These are phyloP conservation scores for Danaus plexippus DNA, from an alignment of 1,140 invertebrate species.

Conservation along the genomic window DNA sequence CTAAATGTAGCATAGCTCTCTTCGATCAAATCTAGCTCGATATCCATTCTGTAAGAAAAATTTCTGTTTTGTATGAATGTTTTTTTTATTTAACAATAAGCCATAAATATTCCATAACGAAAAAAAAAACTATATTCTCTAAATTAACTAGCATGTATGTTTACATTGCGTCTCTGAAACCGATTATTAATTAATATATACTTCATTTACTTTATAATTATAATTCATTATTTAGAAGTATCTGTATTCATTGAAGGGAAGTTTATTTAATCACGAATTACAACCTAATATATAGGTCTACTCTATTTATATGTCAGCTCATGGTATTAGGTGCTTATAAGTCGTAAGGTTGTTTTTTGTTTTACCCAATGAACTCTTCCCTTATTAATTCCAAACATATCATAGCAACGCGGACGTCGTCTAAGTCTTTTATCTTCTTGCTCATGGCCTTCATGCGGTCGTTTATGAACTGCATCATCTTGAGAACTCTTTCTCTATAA, in stretches of 20 bases:
- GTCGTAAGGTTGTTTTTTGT: not conserved
- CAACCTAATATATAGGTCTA: too few species aligned
- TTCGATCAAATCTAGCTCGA: constrained; percentile 81
- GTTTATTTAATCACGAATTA: too few species aligned
- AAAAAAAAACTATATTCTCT: too few species aligned
- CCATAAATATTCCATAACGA: not conserved
- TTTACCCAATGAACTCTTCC: constrained; percentile 78
- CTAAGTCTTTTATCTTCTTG: constrained; percentile 79
- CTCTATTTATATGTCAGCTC: too few species aligned
- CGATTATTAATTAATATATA: too few species aligned
- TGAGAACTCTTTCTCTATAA: constrained; percentile 76
- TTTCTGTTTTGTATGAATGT: not conserved
- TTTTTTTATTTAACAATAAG: too few species aligned
- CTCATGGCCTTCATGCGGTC: constrained; percentile 77
- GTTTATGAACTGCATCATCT: constrained; percentile 79
- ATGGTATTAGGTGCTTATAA: too few species aligned
- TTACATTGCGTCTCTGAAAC: too few species aligned
- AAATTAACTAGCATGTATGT: too few species aligned
- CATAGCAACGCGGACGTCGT: constrained; percentile 83
- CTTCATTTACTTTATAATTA: not conserved
- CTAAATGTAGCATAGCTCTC: constrained; percentile 83
- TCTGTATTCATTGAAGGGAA: not conserved
- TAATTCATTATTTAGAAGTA: not conserved
- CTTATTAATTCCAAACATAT: constrained; percentile 81
- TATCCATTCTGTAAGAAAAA: constrained; percentile 77